Conservation (phyloP, 1,140 invertebrate species). For the Spodoptera frugiperda region DNA sequence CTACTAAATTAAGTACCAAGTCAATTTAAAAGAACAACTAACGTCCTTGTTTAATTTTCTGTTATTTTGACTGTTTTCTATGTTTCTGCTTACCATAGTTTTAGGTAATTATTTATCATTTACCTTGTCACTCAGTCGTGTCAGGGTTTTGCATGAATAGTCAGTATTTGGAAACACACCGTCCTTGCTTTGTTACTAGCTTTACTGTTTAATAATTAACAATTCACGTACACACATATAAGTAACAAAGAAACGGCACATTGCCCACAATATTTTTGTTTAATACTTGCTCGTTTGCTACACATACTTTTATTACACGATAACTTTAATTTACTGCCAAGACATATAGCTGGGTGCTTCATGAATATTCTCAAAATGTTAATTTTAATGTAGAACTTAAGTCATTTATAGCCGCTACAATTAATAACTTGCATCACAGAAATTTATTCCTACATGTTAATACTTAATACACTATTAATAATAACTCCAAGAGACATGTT, state of each 20-base stretch:
- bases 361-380: constrained; percentile 29
- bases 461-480: neutral
- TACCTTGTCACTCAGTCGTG: constrained; percentile 33
- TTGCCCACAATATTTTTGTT: neutral
- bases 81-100: neutral
- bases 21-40: constrained; percentile 4
- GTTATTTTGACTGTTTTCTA: constrained; percentile 14
- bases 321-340: constrained; percentile 5
- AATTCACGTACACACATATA: neutral
- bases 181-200: constrained; percentile 45
- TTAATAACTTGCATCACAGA: constrained; percentile 1
- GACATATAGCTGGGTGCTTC: neutral
- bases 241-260: neutral
- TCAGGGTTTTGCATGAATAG: constrained; percentile 39
- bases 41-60: neutral
- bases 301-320: constrained; percentile 18
- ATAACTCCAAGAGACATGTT: neutral
- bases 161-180: constrained; percentile 38
- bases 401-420: constrained; percentile 20
- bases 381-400: constrained; percentile 21
- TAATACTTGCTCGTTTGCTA: neutral
- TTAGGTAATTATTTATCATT: constrained; percentile 22
- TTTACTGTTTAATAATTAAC: constrained; percentile 21
- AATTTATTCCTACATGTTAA: neutral
- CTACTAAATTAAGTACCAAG: constrained; percentile 3